Percentiles rank a stretch among this genome's conserved stretches.
phyloP scores from a whole-genome alignment of 2,113 vertebrate species.

The Meles meles region DNA sequence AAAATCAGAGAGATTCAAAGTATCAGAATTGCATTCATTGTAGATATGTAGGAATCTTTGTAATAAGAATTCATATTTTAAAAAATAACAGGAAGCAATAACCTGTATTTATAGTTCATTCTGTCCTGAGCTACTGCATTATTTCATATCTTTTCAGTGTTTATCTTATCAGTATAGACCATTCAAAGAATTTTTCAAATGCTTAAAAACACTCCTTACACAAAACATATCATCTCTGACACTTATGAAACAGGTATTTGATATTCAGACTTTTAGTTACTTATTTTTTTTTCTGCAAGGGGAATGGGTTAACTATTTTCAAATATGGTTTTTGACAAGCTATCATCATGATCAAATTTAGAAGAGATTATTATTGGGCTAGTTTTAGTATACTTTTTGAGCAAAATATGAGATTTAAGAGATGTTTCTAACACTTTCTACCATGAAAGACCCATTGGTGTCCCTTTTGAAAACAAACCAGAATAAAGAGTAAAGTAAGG shows the following conservation, averaged over 20 bases:
- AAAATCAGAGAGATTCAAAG: background rate
- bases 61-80: slow-evolving; percentile 30
- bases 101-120: slow-evolving; percentile 12
- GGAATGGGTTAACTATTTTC: slow-evolving; percentile 7
- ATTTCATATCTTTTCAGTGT: slow-evolving; percentile 5
- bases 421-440: slow-evolving; percentile 15
- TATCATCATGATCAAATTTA: slow-evolving; percentile 17
- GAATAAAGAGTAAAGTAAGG: background rate
- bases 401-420: slow-evolving; percentile 25
- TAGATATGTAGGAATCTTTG: slow-evolving; percentile 43
- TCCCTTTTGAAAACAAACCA: slow-evolving; percentile 2
- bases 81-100: slow-evolving; percentile 7
- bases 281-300: background rate
- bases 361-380: background rate
- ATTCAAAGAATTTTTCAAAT: slow-evolving; percentile 54
- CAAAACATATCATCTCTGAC: slow-evolving; percentile 39
- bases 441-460: background rate
- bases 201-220: slow-evolving; percentile 34
- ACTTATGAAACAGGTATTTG: slow-evolving; percentile 17
- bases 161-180: slow-evolving; percentile 43
- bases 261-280: slow-evolving; percentile 13
- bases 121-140: background rate
- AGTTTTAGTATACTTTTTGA: slow-evolving; percentile 41
- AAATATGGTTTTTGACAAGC: slow-evolving; percentile 6
- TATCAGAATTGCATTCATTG: slow-evolving; percentile 3